Conservation (phyloP, 2,888 invertebrate species). For the Anodontia alba region DNA sequence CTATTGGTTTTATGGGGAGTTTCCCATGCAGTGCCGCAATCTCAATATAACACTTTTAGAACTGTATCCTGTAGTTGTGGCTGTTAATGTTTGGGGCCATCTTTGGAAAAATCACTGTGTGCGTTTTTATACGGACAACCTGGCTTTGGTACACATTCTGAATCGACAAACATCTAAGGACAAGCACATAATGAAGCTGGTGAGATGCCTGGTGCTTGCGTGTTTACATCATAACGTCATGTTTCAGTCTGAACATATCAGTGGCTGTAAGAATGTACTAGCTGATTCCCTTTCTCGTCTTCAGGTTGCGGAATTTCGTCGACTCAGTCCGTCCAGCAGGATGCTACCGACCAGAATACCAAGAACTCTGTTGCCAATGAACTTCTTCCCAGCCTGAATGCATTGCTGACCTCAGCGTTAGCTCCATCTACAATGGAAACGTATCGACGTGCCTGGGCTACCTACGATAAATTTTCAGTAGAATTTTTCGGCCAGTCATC, state of each 20-base stretch:
- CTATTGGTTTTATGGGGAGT: neutral
- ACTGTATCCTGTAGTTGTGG: neutral
- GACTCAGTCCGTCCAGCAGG: neutral
- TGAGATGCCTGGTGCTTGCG: neutral
- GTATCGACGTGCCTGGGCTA: slow-evolving; percentile 9
- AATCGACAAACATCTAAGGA: neutral
- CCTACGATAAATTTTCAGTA: neutral
- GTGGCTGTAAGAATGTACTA: slow-evolving; percentile 9
- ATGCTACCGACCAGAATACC: neutral
- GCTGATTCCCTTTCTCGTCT: slow-evolving; percentile 30
- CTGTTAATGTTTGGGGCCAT: neutral
- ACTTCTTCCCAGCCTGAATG: slow-evolving; percentile 22
- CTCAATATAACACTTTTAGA: neutral
- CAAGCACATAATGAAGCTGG: neutral
- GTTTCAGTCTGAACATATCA: neutral
- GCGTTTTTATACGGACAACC: too few species aligned
- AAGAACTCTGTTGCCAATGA: slow-evolving; percentile 1
- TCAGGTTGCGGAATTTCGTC: slow-evolving; percentile 5
- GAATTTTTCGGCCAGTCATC: neutral
- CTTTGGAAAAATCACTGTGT: slow-evolving; percentile 4
- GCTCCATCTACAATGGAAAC: slow-evolving; percentile 18
- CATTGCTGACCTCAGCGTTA: slow-evolving; percentile 1
- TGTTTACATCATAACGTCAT: neutral
- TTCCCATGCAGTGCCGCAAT: neutral
- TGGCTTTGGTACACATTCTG: neutral